These are phyloP conservation scores for Chloropsis hardwickii DNA, from an alignment of 2,113 vertebrate species.

Conservation along the genomic window DNA sequence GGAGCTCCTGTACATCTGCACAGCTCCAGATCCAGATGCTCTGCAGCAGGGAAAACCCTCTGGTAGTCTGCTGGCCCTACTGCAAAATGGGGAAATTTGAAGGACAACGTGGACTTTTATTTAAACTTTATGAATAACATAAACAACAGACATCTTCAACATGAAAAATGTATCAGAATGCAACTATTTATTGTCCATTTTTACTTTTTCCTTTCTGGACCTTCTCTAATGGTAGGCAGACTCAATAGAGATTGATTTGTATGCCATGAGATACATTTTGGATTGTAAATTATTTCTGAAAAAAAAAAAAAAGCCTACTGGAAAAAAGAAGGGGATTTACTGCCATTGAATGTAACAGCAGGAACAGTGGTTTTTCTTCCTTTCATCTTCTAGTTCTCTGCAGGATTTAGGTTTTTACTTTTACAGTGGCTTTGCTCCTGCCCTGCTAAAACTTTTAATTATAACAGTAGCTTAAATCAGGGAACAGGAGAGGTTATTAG, in stretches of 20 bases:
- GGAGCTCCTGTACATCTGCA: not conserved
- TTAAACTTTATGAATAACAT: not conserved
- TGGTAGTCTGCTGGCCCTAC: not conserved
- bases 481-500: not conserved
- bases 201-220: not conserved
- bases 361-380: not conserved
- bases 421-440: not conserved
- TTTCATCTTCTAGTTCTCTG: not conserved
- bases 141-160: not conserved
- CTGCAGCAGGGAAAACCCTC: not conserved
- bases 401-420: not conserved
- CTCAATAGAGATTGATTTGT: conserved; percentile 11
- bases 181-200: not conserved
- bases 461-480: not conserved
- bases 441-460: not conserved
- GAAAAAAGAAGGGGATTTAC: not conserved
- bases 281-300: conserved; percentile 7
- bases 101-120: not conserved
- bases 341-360: not conserved
- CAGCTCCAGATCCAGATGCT: not conserved
- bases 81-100: not conserved
- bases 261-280: not conserved
- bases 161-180: not conserved
- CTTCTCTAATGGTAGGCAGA: not conserved
- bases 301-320: not conserved